Percentiles rank a stretch among this genome's conserved stretches.
Evolutionary conservation across 2,113 vertebrate genomes (phyloP).

Genomic region (Oncorhynchus masou): DNA sequence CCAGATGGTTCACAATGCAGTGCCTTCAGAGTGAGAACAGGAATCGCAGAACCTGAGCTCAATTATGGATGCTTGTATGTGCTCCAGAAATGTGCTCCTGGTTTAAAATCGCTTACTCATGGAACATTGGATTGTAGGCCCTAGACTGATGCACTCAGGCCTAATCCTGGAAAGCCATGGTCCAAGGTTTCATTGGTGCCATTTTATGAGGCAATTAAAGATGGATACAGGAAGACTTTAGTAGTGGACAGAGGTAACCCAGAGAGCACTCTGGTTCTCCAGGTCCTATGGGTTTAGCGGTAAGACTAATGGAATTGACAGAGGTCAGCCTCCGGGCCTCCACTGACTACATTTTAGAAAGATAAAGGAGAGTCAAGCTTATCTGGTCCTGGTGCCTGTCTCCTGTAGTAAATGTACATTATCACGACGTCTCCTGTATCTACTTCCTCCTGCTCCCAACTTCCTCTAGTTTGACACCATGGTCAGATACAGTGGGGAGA

Average conservation of each 20-base stretch:
- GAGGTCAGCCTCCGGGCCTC: neutral
- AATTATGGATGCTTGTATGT: constrained; percentile 28
- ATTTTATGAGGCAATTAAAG: constrained; percentile 49
- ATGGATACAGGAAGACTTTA: constrained; percentile 30
- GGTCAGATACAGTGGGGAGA: neutral
- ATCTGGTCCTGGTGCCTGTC: constrained; percentile 39
- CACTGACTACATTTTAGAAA: neutral
- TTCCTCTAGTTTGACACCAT: neutral
- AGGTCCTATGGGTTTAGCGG: neutral
- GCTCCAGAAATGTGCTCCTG: constrained; percentile 44
- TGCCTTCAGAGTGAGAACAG: neutral
- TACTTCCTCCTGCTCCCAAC: neutral
- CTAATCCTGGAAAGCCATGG: constrained; percentile 33
- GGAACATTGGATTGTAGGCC: constrained; percentile 34
- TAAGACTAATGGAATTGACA: neutral
- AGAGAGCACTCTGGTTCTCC: constrained; percentile 9
- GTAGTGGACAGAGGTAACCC: constrained; percentile 4
- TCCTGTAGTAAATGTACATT: neutral
- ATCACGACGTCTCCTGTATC: neutral
- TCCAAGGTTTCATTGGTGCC: constrained; percentile 45
- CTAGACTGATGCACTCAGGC: constrained; percentile 12
- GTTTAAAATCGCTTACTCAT: constrained; percentile 38
- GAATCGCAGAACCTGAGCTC: neutral
- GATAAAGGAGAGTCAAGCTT: constrained; percentile 11
- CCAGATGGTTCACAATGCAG: neutral